Percentiles rank a stretch among this genome's conserved stretches.
Evolutionary conservation across 2,888 invertebrate genomes (phyloP).

Genomic region (Conomelus anceps): DNA sequence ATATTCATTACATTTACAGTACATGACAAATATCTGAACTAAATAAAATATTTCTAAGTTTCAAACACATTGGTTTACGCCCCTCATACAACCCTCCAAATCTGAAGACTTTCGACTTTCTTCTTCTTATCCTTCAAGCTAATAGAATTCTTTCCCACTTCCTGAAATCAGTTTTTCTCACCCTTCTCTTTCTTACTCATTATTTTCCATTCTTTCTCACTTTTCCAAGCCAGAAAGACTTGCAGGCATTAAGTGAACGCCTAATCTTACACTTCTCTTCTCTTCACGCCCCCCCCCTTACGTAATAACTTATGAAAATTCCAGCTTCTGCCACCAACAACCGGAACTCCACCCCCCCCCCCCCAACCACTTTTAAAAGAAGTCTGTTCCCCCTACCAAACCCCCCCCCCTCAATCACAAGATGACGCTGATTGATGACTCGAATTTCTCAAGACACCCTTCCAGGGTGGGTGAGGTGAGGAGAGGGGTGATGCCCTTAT

Average conservation of each 20-base stretch:
- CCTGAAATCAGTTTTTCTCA: neutral
- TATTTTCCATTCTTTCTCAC: neutral
- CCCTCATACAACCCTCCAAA: neutral
- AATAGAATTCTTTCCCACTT: neutral
- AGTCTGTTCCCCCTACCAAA: neutral
- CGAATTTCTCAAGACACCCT: neutral
- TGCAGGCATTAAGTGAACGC: neutral
- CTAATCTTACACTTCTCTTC: neutral
- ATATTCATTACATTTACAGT: too few species aligned
- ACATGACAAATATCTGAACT: too few species aligned
- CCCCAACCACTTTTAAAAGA: neutral
- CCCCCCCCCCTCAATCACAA: neutral
- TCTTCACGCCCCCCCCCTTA: neutral
- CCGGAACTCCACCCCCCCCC: conserved; percentile 1
- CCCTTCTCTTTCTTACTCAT: neutral
- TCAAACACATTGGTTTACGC: neutral
- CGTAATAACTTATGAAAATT: neutral
- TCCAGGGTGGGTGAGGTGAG: too few species aligned
- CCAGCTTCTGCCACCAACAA: conserved; percentile 6
- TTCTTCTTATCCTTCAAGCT: neutral
- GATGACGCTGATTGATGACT: neutral
- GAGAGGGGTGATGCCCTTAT: neutral
- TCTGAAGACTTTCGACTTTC: neutral
- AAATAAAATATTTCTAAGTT: too few species aligned
- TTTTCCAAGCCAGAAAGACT: neutral